Evolutionary conservation across 53 echinoderm and acorn worm genomes (phyloP).

Genomic region (Zoroaster sp.): DNA sequence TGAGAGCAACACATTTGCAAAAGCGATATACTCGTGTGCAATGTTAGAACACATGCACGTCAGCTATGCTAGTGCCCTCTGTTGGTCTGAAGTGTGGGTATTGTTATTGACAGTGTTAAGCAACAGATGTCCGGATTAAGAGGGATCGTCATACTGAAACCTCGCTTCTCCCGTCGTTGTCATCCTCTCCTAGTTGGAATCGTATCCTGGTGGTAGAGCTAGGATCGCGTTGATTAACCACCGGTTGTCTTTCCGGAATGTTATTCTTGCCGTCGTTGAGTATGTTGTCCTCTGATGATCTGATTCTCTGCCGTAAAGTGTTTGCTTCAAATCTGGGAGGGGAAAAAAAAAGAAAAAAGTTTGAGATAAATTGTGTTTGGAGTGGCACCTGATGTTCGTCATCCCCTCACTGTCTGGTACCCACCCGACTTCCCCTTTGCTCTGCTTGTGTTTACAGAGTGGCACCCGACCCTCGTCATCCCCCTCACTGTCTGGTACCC

Average conservation of each 20-base stretch:
- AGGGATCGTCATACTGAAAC: not conserved
- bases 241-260: not conserved
- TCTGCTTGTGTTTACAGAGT: not conserved
- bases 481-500: slow-evolving; percentile 17
- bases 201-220: not conserved
- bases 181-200: slow-evolving; percentile 6
- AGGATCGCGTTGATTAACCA: not conserved
- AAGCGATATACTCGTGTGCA: too few species aligned
- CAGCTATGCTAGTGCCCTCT: not conserved
- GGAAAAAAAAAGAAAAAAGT: not conserved
- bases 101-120: too few species aligned
- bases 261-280: not conserved
- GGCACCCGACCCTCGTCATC: too few species aligned
- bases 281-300: slow-evolving; percentile 7
- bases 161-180: not conserved
- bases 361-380: not conserved
- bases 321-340: slow-evolving; percentile 12
- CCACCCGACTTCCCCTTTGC: not conserved
- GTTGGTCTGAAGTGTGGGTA: too few species aligned
- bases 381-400: not conserved
- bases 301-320: not conserved
- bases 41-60: not conserved
- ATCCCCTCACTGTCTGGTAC: not conserved
- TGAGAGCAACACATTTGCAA: too few species aligned
- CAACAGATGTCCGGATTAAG: not conserved